These are phyloP conservation scores for Ganaspis sp. DNA, from an alignment of 1,140 invertebrate species.

Conservation along the genomic window DNA sequence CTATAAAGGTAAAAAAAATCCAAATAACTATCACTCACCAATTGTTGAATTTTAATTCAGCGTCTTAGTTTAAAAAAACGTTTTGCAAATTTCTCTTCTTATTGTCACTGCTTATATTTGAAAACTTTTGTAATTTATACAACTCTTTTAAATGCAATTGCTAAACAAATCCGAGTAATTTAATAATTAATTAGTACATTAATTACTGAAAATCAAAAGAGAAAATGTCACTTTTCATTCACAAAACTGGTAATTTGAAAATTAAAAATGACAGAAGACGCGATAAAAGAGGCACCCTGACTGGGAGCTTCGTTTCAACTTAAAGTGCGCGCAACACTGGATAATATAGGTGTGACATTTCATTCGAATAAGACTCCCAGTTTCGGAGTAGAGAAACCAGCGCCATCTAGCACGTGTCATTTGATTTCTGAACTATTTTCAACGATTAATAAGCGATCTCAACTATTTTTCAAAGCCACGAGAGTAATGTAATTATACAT, in stretches of 20 bases:
- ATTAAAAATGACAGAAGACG: not conserved
- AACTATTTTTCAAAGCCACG: not conserved
- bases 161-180: no score
- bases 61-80: no score
- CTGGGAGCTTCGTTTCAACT: not conserved
- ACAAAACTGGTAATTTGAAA: not conserved
- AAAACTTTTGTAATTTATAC: no score
- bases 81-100: no score
- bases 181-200: no score
- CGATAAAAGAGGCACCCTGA: not conserved
- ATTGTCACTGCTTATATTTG: no score
- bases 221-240: not conserved
- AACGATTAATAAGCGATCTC: constrained; percentile 23
- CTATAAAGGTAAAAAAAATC: no score
- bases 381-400: not conserved
- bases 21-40: no score
- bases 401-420: constrained; percentile 23
- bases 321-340: constrained; percentile 3
- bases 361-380: not conserved
- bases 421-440: constrained; percentile 18
- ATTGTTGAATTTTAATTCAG: no score
- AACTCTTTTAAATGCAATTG: no score
- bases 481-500: not conserved
- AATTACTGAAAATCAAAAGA: no score
- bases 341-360: not conserved